phyloP scores from a whole-genome alignment of 2,888 invertebrate genomes.

The Malachius bipustulatus region DNA sequence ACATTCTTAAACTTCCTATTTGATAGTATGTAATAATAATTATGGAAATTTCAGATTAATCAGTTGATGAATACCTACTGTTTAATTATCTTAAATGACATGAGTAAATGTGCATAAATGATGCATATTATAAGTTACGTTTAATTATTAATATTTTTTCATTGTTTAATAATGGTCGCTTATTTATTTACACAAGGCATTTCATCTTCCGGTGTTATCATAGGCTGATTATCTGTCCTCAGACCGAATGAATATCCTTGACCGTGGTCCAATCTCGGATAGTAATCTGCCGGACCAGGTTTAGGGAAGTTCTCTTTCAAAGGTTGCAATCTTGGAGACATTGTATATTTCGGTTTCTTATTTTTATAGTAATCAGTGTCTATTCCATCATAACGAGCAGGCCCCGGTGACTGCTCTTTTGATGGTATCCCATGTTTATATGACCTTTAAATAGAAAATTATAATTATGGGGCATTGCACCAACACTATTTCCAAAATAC shows the following conservation, averaged over 20 bases:
- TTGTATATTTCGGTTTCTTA: constrained; percentile 29
- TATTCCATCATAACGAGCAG: constrained; percentile 35
- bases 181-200: constrained; percentile 36
- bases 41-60: too few species aligned
- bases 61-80: too few species aligned
- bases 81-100: too few species aligned
- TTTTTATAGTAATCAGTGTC: constrained; percentile 27
- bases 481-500: constrained; percentile 13
- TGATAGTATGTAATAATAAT: too few species aligned
- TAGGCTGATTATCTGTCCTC: constrained; percentile 45
- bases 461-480: background rate
- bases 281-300: constrained; percentile 28
- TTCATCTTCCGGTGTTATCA: constrained; percentile 48
- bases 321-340: constrained; percentile 23
- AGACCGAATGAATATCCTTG: constrained; percentile 49
- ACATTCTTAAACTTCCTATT: too few species aligned
- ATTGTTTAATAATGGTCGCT: too few species aligned
- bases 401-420: constrained; percentile 32
- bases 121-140: too few species aligned
- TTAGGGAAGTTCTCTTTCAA: constrained; percentile 16
- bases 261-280: constrained; percentile 22
- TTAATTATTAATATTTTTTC: too few species aligned
- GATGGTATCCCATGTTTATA: constrained; percentile 9
- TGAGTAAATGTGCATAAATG: too few species aligned
- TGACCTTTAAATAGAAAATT: constrained; percentile 8